phyloP scores from a whole-genome alignment of 2,113 vertebrate genomes.

The Megaceryle maxima region DNA sequence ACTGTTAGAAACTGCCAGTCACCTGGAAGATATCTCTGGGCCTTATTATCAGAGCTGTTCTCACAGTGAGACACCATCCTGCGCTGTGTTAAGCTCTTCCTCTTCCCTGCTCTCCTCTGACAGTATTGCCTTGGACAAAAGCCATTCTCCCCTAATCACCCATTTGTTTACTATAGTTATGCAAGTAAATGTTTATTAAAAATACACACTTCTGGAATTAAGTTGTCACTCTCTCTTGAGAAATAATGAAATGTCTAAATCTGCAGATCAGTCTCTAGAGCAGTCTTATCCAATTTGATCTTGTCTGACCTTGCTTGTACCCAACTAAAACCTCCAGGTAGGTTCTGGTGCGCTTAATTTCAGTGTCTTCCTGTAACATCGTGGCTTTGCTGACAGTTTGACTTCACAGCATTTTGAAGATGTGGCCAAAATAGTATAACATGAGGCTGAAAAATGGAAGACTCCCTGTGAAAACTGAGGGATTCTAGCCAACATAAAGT shows the following conservation, averaged over 20 bases:
- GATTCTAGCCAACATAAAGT: not conserved
- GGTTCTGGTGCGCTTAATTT: not conserved
- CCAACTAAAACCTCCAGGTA: not conserved
- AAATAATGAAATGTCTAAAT: not conserved
- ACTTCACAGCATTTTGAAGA: not conserved
- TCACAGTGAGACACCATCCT: not conserved
- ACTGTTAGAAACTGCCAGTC: not conserved
- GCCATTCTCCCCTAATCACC: not conserved
- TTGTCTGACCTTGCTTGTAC: not conserved
- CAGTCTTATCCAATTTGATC: not conserved
- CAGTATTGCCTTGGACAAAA: not conserved
- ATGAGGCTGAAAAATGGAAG: not conserved
- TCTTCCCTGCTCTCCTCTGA: not conserved
- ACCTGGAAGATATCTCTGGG: not conserved
- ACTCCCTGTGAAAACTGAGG: not conserved
- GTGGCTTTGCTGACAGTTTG: not conserved
- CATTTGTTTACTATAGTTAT: not conserved
- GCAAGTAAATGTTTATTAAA: not conserved
- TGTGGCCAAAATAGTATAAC: not conserved
- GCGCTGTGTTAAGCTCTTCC: not conserved
- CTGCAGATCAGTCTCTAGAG: not conserved
- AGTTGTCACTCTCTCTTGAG: not conserved
- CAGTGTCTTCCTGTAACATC: fast-evolving
- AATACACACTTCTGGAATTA: not conserved
- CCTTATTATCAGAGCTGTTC: not conserved